phyloP scores from a whole-genome alignment of 2,888 invertebrate species.

The Melinaea marsaeus region DNA sequence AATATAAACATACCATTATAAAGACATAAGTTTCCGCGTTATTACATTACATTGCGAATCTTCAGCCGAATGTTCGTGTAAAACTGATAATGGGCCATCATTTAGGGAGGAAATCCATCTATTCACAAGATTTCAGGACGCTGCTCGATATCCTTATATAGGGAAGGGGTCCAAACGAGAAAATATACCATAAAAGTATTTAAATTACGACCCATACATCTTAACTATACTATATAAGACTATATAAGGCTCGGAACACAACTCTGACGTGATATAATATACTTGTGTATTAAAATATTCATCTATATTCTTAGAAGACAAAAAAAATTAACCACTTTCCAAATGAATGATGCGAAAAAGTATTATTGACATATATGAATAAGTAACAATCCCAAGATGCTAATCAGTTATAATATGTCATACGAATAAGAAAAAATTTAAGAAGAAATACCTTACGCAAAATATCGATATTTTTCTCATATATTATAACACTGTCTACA shows the following conservation, averaged over 20 bases:
- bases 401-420: too few species aligned
- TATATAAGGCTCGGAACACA: slow-evolving; percentile 16
- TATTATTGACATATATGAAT: too few species aligned
- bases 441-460: neutral
- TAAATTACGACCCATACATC: slow-evolving; percentile 30
- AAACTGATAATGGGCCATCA: slow-evolving; percentile 30
- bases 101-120: slow-evolving; percentile 19
- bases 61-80: slow-evolving; percentile 20
- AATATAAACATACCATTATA: neutral
- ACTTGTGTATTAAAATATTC: neutral
- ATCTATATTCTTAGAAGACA: neutral
- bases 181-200: slow-evolving; percentile 31
- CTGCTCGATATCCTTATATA: slow-evolving; percentile 19
- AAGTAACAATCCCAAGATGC: too few species aligned
- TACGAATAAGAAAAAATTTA: neutral
- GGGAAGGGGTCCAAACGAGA: slow-evolving; percentile 11
- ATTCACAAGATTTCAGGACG: slow-evolving; percentile 15
- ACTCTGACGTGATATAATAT: neutral
- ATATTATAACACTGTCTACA: slow-evolving; percentile 4
- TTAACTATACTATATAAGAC: slow-evolving; percentile 27
- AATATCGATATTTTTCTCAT: neutral
- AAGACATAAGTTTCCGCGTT: neutral
- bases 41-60: neutral
- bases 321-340: neutral
- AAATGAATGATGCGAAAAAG: too few species aligned